phyloP scores from a whole-genome alignment of 2,888 invertebrate species.

The Ennomos erosarius region DNA sequence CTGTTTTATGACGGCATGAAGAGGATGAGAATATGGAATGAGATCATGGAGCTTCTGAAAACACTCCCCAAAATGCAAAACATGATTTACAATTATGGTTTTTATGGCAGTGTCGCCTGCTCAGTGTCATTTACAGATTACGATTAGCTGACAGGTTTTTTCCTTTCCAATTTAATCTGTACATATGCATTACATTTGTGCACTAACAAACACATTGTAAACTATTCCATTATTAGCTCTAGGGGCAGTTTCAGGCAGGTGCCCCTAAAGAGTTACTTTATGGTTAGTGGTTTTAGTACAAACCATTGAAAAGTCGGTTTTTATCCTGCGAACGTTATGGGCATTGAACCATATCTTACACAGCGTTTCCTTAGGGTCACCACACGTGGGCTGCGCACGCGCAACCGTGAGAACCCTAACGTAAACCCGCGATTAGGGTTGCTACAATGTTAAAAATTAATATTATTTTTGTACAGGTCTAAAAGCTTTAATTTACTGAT shows the following conservation, averaged over 20 bases:
- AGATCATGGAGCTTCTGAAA: too few relatives aligned
- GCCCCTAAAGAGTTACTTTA: slow-evolving; percentile 24
- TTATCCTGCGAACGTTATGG: slow-evolving; percentile 65
- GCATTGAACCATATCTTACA: slow-evolving; percentile 78
- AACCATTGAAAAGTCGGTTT: slow-evolving; percentile 34
- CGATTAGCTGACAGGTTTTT: too few relatives aligned
- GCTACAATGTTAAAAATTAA: not conserved
- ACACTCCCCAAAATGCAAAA: too few relatives aligned
- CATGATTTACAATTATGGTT: too few relatives aligned
- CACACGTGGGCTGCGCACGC: slow-evolving; percentile 49
- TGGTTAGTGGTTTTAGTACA: slow-evolving; percentile 26
- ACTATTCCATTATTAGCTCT: slow-evolving; percentile 4
- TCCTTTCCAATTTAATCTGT: too few relatives aligned
- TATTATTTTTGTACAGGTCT: too few relatives aligned
- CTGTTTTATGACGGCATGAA: too few relatives aligned
- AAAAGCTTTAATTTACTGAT: too few relatives aligned
- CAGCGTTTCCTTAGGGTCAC: slow-evolving; percentile 65
- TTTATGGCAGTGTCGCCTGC: too few relatives aligned
- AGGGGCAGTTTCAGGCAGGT: slow-evolving; percentile 15
- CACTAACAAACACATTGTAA: not conserved
- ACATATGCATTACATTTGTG: too few relatives aligned
- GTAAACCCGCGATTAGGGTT: slow-evolving; percentile 46
- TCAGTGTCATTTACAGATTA: too few relatives aligned
- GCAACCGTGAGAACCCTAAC: slow-evolving; percentile 72
- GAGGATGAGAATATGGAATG: too few relatives aligned